Percentiles rank a stretch among this genome's conserved stretches.
phyloP scores from a whole-genome alignment of 2,888 invertebrate genomes.

The Eilema griseolum region DNA sequence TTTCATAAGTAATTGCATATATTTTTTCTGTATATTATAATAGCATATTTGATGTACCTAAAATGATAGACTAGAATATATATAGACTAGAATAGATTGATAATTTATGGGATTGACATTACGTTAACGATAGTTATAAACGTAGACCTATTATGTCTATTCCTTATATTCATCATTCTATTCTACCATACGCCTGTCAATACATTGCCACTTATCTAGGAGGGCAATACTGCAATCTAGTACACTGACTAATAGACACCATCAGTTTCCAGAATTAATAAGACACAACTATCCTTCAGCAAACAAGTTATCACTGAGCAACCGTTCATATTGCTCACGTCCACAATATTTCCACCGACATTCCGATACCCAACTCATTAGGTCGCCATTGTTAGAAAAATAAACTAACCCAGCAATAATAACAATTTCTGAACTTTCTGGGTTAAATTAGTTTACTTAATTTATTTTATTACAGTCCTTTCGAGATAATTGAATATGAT shows the following conservation, averaged over 20 bases:
- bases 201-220: too few species aligned
- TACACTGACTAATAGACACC: background rate
- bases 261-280: background rate
- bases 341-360: background rate
- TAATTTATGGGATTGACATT: too few species aligned
- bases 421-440: background rate
- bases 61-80: too few species aligned
- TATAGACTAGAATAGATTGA: too few species aligned
- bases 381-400: background rate
- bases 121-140: too few species aligned
- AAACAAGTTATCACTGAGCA: background rate
- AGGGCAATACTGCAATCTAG: too few species aligned
- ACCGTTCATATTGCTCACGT: background rate
- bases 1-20: too few species aligned
- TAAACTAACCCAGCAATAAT: background rate
- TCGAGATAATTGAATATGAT: slow-evolving; percentile 42
- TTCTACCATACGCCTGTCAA: too few species aligned
- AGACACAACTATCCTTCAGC: background rate
- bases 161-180: too few species aligned
- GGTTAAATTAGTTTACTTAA: slow-evolving; percentile 15
- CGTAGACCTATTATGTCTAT: too few species aligned
- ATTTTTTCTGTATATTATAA: too few species aligned
- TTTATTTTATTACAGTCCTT: slow-evolving; percentile 9
- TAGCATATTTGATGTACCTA: too few species aligned
- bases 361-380: slow-evolving; percentile 4